Base-by-base conservation (phyloP, 2,888 invertebrate species). In the Actias luna region DNA sequence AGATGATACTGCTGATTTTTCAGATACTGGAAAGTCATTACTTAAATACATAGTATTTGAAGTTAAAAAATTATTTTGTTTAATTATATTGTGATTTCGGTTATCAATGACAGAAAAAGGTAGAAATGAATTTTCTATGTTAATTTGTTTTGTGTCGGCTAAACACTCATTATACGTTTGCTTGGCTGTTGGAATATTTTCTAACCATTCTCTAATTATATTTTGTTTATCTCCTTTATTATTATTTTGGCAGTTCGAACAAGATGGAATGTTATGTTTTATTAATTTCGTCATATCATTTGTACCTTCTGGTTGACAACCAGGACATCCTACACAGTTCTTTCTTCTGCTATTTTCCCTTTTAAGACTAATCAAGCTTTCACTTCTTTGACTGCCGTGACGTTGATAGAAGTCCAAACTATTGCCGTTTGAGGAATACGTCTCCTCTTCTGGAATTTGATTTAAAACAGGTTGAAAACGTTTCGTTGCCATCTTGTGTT, bases 401-500 rank as follows among this genome's bases (percentile, higher is more conserved):
- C 85, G 85, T 70, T 88, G 88, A 73, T 85, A 90, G 63, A 87
- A 85, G 64, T 92, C 95, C 74, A 85, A 88, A 71, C 88, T 87
- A 61, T 88, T 93, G 65, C 92, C 94, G 70, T 89, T 82, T 25
- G 93, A 81, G 59, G 93, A 86, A 63, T 84, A 86, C 7, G 86
- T 91, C 72, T 95, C 95, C 87, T 97, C 97, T 89, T 98, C 98
- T 0, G 97, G 96, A 75, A 98, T 98, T 76, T 95, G 95, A 62
- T 95, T 94, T 5, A 98, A 88, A 60, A 95, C 95, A 0, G 98
- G 98, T 64, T 95, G 94, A 78, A 96, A 98, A 64, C 95, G 93
- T 85, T 97, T 97, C 0, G 95, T 89, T 50, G 95, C 94, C 96
- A 98, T 97, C 90, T 97, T 97, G 75, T 96, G 96, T 80, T 97